Percentiles rank a stretch among this genome's conserved stretches.
Evolutionary conservation across 2,113 vertebrate genomes (phyloP).

Genomic region (Phyllostomus hastatus): DNA sequence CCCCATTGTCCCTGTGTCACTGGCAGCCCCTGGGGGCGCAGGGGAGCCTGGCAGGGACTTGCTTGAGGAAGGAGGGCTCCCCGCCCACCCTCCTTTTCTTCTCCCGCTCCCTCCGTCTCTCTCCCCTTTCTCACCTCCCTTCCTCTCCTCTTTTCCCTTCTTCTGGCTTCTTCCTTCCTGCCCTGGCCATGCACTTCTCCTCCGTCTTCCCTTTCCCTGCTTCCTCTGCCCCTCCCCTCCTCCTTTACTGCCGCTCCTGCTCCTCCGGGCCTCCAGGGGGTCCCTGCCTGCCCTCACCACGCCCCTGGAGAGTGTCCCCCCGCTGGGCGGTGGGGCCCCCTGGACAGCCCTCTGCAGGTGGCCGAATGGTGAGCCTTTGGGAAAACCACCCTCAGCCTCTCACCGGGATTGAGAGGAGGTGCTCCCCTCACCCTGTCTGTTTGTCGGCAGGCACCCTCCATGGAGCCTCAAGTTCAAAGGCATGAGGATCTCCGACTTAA

Average conservation of each 20-base stretch:
- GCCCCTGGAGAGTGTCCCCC: not conserved
- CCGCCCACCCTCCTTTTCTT: not conserved
- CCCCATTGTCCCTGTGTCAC: not conserved
- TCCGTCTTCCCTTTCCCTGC: not conserved
- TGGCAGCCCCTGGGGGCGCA: not conserved
- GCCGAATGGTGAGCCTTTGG: not conserved
- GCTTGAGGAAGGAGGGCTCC: too few species aligned
- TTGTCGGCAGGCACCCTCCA: not conserved
- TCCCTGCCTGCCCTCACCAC: not conserved
- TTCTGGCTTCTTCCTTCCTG: not conserved
- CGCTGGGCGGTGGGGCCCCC: not conserved
- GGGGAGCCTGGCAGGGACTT: not conserved
- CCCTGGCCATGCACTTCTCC: not conserved
- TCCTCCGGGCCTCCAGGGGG: not conserved
- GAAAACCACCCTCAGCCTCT: not conserved
- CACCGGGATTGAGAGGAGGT: not conserved
- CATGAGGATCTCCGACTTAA: fast-evolving
- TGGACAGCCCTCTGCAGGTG: not conserved
- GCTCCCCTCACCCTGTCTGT: not conserved
- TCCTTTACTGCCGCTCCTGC: not conserved
- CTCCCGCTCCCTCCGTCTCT: not conserved
- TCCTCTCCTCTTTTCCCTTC: not conserved
- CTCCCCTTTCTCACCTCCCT: not conserved
- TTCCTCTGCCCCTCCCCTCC: not conserved
- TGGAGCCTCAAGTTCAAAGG: not conserved